These are phyloP conservation scores for Lordiphosa fenestrarum DNA, from an alignment of 2,888 invertebrate genomes.

Conservation along the genomic window DNA sequence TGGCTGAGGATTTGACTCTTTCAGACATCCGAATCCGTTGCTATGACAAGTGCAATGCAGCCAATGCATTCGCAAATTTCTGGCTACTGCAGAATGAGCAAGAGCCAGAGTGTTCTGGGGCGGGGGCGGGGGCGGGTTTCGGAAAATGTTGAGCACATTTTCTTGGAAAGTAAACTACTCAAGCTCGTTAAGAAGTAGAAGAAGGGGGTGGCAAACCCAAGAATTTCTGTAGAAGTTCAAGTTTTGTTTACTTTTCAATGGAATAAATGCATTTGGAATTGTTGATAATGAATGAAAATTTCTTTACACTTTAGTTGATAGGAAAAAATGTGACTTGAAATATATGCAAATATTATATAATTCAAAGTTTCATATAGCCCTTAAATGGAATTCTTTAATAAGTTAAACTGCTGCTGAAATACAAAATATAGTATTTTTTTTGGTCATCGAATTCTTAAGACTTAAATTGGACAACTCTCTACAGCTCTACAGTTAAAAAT, in stretches of 20 bases:
- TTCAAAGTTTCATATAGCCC: too few relatives aligned
- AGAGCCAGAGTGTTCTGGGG: too few relatives aligned
- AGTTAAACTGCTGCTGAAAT: too few relatives aligned
- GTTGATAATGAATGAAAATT: background rate
- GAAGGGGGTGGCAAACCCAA: background rate
- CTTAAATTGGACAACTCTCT: too few relatives aligned
- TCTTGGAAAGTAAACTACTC: conserved; percentile 1
- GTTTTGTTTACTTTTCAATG: conserved; percentile 1
- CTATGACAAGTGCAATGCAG: conserved; percentile 7
- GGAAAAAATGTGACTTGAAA: too few relatives aligned
- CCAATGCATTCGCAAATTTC: conserved; percentile 1
- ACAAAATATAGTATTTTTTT: too few relatives aligned
- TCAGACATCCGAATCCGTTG: background rate
- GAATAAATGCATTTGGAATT: conserved; percentile 2
- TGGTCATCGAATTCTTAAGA: too few relatives aligned
- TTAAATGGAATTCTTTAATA: too few relatives aligned
- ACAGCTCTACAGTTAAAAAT: too few relatives aligned
- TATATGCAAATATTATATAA: too few relatives aligned
- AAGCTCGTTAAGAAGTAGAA: background rate
- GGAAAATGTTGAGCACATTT: too few relatives aligned
- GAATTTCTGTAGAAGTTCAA: conserved; percentile 1
- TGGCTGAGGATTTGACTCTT: conserved; percentile 16
- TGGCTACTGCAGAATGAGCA: conserved; percentile 1
- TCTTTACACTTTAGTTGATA: background rate
- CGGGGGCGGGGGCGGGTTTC: too few relatives aligned